A percentile compares a stretch with the other conserved stretches of the same genome.
Conservation (phyloP, 2,888 invertebrate species). For the Folsomia candida region DNA sequence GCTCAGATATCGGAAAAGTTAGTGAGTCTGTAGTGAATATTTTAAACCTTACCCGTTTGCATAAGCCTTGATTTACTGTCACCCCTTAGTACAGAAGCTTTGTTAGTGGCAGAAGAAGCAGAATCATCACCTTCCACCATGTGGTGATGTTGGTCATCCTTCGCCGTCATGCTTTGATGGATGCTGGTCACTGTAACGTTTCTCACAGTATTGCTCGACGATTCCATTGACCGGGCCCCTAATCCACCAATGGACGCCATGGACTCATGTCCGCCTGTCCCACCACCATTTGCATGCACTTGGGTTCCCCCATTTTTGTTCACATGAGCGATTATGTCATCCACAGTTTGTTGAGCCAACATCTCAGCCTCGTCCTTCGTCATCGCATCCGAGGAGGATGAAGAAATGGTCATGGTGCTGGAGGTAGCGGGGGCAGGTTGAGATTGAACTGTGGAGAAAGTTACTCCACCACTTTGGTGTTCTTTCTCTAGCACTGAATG, state of each 20-base stretch:
- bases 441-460: not conserved
- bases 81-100: conserved; percentile 38
- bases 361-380: conserved; percentile 38
- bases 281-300: conserved; percentile 14
- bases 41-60: conserved; percentile 47
- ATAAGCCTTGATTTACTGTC: conserved; percentile 49
- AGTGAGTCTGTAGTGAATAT: too few species aligned
- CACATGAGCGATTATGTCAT: conserved; percentile 40
- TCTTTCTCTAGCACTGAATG: conserved; percentile 15
- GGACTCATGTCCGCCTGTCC: conserved; percentile 22
- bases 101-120: conserved; percentile 6
- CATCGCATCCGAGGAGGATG: conserved; percentile 18
- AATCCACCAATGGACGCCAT: conserved; percentile 27
- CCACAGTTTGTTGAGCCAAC: conserved; percentile 42
- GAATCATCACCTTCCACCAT: conserved; percentile 15
- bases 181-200: conserved; percentile 24
- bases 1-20: too few species aligned
- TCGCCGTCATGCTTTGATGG: not conserved
- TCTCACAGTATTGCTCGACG: conserved; percentile 33
- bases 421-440: not conserved
- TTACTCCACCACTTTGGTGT: conserved; percentile 8
- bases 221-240: conserved; percentile 28
- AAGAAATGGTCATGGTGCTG: conserved; percentile 34
- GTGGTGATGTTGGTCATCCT: not conserved
- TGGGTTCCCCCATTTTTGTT: conserved; percentile 15